Evolutionary conservation across 2,888 invertebrate genomes (phyloP).

Genomic region (Limenitis camilla): DNA sequence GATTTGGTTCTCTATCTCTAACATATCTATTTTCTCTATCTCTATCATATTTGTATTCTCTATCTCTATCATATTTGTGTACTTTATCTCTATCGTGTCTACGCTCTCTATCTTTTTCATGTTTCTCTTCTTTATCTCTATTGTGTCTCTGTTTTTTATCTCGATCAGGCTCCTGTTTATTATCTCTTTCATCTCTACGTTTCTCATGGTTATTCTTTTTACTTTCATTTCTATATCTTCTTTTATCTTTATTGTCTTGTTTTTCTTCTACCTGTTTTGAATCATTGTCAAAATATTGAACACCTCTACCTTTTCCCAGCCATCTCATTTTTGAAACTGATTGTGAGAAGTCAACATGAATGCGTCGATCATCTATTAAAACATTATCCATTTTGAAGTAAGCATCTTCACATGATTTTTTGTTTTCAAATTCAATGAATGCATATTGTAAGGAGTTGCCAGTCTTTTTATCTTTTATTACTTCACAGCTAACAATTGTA

Average conservation of each 20-base stretch:
- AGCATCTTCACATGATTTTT: slow-evolving; percentile 95
- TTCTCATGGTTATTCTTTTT: slow-evolving; percentile 32
- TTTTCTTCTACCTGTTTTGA: slow-evolving; percentile 31
- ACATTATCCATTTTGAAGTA: slow-evolving; percentile 99
- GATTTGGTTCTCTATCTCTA: slow-evolving; percentile 25
- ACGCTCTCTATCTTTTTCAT: slow-evolving; percentile 27
- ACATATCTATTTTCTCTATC: slow-evolving; percentile 40
- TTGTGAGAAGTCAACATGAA: slow-evolving; percentile 99
- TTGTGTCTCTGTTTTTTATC: slow-evolving; percentile 31
- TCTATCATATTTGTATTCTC: slow-evolving; percentile 37
- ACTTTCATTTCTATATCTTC: slow-evolving; percentile 24
- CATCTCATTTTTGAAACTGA: slow-evolving; percentile 96
- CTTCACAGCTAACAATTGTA: slow-evolving; percentile 93
- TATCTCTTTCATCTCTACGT: slow-evolving; percentile 28
- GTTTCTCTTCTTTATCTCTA: slow-evolving; percentile 26
- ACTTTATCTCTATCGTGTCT: slow-evolving; percentile 17
- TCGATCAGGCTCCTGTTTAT: slow-evolving; percentile 29
- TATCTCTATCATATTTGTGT: slow-evolving; percentile 37
- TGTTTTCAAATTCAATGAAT: slow-evolving; percentile 96
- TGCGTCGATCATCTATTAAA: slow-evolving; percentile 96
- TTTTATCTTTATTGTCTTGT: slow-evolving; percentile 28
- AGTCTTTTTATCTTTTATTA: slow-evolving; percentile 93
- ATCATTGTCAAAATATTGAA: slow-evolving; percentile 71
- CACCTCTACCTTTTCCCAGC: slow-evolving; percentile 90
- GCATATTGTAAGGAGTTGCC: slow-evolving; percentile 98